Base-by-base conservation (phyloP, 2,797 vertebrate species). In the Astyanax mexicanus region DNA sequence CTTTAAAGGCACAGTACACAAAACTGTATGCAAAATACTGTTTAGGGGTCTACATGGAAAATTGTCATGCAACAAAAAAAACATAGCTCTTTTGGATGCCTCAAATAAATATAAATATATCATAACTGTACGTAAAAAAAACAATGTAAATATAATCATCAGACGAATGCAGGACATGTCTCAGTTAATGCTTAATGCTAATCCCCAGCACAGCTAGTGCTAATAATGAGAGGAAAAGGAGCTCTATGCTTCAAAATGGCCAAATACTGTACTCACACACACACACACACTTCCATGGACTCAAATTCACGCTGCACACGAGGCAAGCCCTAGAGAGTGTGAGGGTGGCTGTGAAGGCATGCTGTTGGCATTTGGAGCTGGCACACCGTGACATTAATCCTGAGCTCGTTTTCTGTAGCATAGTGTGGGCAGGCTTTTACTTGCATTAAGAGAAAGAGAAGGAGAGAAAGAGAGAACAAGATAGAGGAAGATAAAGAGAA, bases 321-420 rank as follows among this genome's bases (percentile, higher is more conserved):
- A 84, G 82, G 80, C 51, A 25, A 79, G 82, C 89, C 86, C 86
- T 87, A 55, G 74, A 79, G 73, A 77, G 72, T 60, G 49, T 35
- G 61, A 66, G 55, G 47, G 72, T 72, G 61, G 55, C 38, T 49
- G 58, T 64, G 57, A 51, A 62, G 42, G 69, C 38, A 45, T 74
- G 64, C 61, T 79, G 74, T 44, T 85, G 83, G 79, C 72, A 83
- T 84, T 80, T 83, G 73, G 58, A 75, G 65, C 15, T 72, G 79
- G 73, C 77, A 77, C 77, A 81, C 77, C 74, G 77, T 83, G 79
- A 64, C 74, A 85, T 81, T 85, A 78, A 83, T 83, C 80, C 69
- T 66, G 57, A 69, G 74, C 81, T 83, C 74, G 72, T 79, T 81
- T 85, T 54, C 76, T 58, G 42, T 67, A 44, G 69, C 62, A 74